A percentile compares a stretch with the other conserved stretches of the same genome.
Evolutionary conservation across 2,113 vertebrate species (phyloP).

Genomic region (Entomyzon cyanotis): DNA sequence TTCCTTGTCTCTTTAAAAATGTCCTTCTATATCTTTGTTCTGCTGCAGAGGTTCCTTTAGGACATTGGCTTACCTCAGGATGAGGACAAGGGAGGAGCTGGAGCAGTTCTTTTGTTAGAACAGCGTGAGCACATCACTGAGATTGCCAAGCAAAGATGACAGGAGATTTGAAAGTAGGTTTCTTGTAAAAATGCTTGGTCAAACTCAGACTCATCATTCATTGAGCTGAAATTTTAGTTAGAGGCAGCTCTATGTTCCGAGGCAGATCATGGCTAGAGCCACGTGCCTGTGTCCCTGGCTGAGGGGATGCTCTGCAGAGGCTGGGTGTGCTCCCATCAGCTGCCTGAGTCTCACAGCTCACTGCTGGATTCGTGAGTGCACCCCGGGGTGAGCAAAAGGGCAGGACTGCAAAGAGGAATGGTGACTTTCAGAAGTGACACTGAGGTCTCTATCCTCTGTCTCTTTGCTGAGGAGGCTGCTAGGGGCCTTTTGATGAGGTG

Average conservation of each 20-base stretch:
- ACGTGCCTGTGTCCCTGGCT: neutral
- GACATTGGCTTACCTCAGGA: slow-evolving; percentile 18
- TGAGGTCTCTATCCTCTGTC: neutral
- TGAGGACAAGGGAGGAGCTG: neutral
- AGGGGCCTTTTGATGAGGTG: neutral
- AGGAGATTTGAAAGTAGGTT: slow-evolving; percentile 20
- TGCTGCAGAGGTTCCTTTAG: slow-evolving; percentile 1
- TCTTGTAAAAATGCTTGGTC: slow-evolving; percentile 34
- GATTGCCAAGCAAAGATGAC: slow-evolving; percentile 10
- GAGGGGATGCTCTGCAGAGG: neutral
- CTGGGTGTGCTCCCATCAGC: neutral
- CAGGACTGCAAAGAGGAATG: neutral
- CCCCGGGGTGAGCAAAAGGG: neutral
- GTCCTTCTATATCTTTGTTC: neutral
- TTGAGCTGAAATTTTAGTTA: neutral
- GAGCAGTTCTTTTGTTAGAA: slow-evolving; percentile 8
- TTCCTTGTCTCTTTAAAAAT: neutral
- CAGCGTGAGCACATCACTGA: neutral
- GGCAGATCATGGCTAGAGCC: neutral
- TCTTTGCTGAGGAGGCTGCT: neutral
- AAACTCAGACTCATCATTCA: neutral
- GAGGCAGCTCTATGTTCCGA: neutral
- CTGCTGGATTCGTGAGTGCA: fast-evolving
- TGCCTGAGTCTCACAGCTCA: neutral
- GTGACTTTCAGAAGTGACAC: neutral